Evolutionary conservation across 2,797 vertebrate species (phyloP), one percentile per base, ranked within the genome.

Genomic region (Argentina silus): DNA sequence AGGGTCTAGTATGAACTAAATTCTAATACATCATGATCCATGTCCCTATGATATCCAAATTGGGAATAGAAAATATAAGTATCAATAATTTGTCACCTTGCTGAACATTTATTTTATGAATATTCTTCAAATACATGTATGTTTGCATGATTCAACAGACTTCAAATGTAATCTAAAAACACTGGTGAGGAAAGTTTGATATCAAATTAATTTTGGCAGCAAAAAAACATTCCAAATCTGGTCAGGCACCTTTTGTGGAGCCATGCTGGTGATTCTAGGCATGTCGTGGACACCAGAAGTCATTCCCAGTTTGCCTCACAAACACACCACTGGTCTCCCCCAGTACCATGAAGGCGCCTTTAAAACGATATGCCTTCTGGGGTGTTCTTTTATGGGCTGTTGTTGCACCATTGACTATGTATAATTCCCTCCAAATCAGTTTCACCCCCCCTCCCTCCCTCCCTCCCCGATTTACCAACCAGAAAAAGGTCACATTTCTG

Each of bases 401-500:
- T 62, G 82, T 90, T 80, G 71, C 82, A 84, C 85, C 89, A 82
- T 85, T 87, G 87, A 92, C 87, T 88, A 91, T 88, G 89, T 87
- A 88, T 89, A 85, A 91, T 90, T 93, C 87, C 88, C 82, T 82
- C 90, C 82, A 85, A 93, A 92, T 90, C 89, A 90, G 82, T 86
- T 87, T 83, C 79, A 76, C 73, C 84, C 79, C 81, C 77, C 86
- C 88, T 84, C 69, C 71, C 62, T 21, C 11, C 11, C 67, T 67
- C 80, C 70, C 63, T 67, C 63, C 81, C 83, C 81, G 89, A 89
- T 84, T 90, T 89, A 91, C 89, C 86, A 85, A 91, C 89, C 88
- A 91, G 91, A 75, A 92, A 94, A 94, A 95, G 93, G 93, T 94
- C 93, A 95, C 84, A 92, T 91, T 91, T 93, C 90, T 91, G 88